Conservation (phyloP, 2,797 vertebrate genomes). For the Siniperca undulata region DNA sequence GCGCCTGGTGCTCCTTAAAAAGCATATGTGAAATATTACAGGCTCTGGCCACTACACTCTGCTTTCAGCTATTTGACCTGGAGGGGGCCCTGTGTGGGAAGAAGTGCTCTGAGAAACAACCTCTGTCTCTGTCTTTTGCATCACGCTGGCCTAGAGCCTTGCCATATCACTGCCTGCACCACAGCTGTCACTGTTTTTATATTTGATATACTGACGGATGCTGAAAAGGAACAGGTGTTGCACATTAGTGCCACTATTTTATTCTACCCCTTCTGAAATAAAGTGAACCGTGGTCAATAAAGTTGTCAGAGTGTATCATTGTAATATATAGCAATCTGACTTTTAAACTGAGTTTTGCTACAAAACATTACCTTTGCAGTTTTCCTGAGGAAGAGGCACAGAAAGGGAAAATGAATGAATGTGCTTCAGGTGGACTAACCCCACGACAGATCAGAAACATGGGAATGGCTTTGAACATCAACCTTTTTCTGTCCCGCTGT, state of each 20-base stretch:
- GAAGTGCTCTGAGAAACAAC: slow-evolving; percentile 34
- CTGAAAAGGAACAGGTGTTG: slow-evolving; percentile 83
- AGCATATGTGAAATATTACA: slow-evolving; percentile 75
- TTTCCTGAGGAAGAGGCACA: slow-evolving; percentile 51
- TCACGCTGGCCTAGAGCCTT: slow-evolving; percentile 18
- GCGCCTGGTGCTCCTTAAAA: slow-evolving; percentile 56
- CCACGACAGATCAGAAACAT: slow-evolving; percentile 57
- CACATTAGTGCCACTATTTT: slow-evolving; percentile 80
- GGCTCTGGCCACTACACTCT: slow-evolving; percentile 50
- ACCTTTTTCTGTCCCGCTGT: slow-evolving; percentile 43
- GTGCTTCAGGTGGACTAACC: slow-evolving; percentile 71
- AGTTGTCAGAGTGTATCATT: slow-evolving; percentile 77
- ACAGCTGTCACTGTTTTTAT: slow-evolving; percentile 85
- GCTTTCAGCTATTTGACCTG: slow-evolving; percentile 69
- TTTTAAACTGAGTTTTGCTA: slow-evolving; percentile 73
- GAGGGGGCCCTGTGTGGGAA: slow-evolving; percentile 48
- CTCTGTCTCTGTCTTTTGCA: slow-evolving; percentile 41
- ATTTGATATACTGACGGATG: slow-evolving; percentile 79
- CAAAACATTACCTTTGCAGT: slow-evolving; percentile 57
- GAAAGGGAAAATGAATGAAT: slow-evolving; percentile 49
- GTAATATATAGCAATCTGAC: slow-evolving; percentile 69
- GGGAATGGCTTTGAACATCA: slow-evolving; percentile 67
- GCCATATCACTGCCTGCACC: slow-evolving; percentile 74
- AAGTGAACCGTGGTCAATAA: slow-evolving; percentile 67
- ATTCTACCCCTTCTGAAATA: slow-evolving; percentile 24